A percentile compares a stretch with the other conserved stretches of the same genome.
These are phyloP conservation scores for Ptilorrhoa leucosticta DNA, from an alignment of 2,113 vertebrate species.

Conservation along the genomic window DNA sequence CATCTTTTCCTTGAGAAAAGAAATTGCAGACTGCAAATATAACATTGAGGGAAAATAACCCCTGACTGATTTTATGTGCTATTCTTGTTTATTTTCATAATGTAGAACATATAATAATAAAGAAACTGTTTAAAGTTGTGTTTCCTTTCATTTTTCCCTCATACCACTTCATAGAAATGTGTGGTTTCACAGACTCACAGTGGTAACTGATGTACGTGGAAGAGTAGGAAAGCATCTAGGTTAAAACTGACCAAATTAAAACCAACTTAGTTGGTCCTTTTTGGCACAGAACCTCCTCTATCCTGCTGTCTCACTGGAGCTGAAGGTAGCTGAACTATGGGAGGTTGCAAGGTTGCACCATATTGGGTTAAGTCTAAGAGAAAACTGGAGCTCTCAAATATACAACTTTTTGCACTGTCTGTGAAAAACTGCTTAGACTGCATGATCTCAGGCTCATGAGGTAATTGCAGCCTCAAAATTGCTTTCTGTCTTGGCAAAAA, in stretches of 20 bases:
- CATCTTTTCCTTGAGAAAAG: background rate
- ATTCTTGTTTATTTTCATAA: background rate
- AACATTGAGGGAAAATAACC: background rate
- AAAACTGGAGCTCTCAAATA: background rate
- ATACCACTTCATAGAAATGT: background rate
- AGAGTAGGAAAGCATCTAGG: background rate
- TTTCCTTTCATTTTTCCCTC: background rate
- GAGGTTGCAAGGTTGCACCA: background rate
- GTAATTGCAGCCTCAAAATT: background rate
- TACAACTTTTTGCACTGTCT: background rate
- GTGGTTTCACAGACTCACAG: background rate
- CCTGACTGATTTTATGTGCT: background rate
- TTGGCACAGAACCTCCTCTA: background rate
- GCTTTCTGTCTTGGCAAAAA: background rate
- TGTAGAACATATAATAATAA: background rate
- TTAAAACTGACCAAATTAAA: background rate
- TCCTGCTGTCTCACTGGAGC: background rate
- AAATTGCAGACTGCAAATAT: background rate
- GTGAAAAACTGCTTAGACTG: background rate
- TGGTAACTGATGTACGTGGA: background rate
- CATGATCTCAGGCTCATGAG: background rate
- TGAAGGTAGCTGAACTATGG: background rate
- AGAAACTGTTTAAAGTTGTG: background rate
- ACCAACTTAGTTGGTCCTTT: background rate
- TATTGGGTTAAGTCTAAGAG: background rate